Evolutionary conservation across 2,113 vertebrate species (phyloP), one percentile per base, ranked within the genome.

Genomic region (Melanerpes aurifrons): DNA sequence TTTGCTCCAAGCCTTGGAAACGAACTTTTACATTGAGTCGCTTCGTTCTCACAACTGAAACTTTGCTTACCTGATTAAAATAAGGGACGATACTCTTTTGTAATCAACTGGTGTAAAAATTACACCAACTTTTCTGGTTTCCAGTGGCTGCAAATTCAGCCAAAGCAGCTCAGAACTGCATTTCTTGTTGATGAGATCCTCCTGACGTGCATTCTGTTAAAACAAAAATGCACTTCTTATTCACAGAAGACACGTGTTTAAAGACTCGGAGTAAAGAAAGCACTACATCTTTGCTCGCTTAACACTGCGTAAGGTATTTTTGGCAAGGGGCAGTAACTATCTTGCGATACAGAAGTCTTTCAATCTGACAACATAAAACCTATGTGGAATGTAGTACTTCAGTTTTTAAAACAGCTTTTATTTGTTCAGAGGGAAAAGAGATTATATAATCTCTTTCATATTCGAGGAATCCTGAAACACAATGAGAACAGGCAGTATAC

Each of bases 101-200:
- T 99, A 98, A 95, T 99, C 98, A 29, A 98, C 90, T 2, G 99
- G 99, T 28, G 98, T 98, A 96, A 98, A 99, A 70, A 98, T 96
- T 18, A 99, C 98, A 24, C 98, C 98, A 19, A 99, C 92, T 70
- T 98, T 98, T 90, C 96, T 98, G 68, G 91, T 96, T 96, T 99
- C 99, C 97, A 98, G 97, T 24, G 99, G 99, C 87, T 98, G 98
- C 85, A 99, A 97, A 80, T 97, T 95, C 81, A 99, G 95, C 53
- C 96, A 97, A 74, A 99, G 95, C 59, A 96, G 93, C 54, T 97
- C 97, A 59, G 86, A 87, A 86, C 90, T 94, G 81, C 97, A 96
- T 35, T 96, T 96, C 28, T 94, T 87, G 10, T 81, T 82, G 62
- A 80, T 67, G 29, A 94, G 43, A 71, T 93, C 95, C 76, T 96